Conservation (phyloP, 2,797 vertebrate species). For the Chiloscyllium punctatum region DNA sequence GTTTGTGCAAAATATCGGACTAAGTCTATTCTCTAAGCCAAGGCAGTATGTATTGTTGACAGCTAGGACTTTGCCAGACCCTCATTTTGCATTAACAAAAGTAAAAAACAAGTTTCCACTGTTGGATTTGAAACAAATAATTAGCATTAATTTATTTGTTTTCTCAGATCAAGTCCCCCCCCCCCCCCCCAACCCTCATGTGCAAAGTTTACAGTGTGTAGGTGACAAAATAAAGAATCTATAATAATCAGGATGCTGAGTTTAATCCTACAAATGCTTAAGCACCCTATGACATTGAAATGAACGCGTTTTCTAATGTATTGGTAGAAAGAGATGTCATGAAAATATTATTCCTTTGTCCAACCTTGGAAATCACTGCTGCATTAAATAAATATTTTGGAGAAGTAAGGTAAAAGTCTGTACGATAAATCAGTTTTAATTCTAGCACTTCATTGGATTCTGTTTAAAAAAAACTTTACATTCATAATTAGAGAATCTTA, state of each 20-base stretch:
- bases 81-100: background rate
- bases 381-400: background rate
- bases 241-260: background rate
- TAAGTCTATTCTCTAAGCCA: background rate
- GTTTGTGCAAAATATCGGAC: background rate
- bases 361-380: background rate
- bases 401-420: background rate
- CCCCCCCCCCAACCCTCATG: too few species aligned
- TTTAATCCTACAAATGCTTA: conserved; percentile 1
- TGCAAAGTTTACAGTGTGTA: background rate
- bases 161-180: background rate
- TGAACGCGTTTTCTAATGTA: background rate
- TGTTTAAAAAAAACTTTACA: background rate
- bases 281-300: background rate
- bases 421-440: background rate
- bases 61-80: background rate
- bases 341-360: background rate
- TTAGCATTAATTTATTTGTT: conserved; percentile 14
- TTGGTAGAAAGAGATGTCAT: background rate
- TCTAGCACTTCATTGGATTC: background rate
- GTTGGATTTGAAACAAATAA: background rate
- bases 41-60: background rate
- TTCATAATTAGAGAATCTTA: background rate
- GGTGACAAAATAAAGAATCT: background rate
- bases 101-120: background rate